These are phyloP conservation scores for Protula sp. DNA, from an alignment of 2,888 invertebrate species.

Conservation along the genomic window DNA sequence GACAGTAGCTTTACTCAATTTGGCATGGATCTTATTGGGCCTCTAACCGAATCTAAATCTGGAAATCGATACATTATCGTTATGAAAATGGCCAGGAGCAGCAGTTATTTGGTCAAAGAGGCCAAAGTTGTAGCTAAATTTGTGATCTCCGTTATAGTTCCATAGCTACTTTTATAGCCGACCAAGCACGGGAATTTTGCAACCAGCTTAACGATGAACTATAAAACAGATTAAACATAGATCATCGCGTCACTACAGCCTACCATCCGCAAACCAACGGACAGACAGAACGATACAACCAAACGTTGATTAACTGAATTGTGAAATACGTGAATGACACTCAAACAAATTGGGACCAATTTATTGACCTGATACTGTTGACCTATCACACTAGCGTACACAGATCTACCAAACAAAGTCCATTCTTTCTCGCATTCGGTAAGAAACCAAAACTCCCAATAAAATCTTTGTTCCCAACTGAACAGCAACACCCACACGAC, in stretches of 20 bases:
- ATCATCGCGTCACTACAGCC: too few relatives aligned
- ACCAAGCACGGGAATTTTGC: not conserved
- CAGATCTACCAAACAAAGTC: not conserved
- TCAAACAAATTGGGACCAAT: too few relatives aligned
- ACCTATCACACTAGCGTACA: not conserved
- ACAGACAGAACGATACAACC: too few relatives aligned
- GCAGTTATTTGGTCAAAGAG: not conserved
- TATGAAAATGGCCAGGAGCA: not conserved
- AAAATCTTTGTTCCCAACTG: too few relatives aligned
- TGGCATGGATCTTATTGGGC: not conserved
- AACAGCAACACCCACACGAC: too few relatives aligned
- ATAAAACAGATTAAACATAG: not conserved
- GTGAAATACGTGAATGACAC: not conserved
- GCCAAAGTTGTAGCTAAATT: too few relatives aligned
- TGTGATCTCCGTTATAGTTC: too few relatives aligned
- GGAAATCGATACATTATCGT: not conserved
- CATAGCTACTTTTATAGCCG: not conserved
- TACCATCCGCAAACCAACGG: not conserved
- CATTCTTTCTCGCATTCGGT: not conserved
- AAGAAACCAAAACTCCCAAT: too few relatives aligned
- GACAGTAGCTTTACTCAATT: not conserved
- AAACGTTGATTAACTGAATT: not conserved
- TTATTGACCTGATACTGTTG: too few relatives aligned
- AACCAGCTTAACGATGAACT: not conserved
- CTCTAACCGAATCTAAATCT: not conserved